Percentiles rank a stretch among this genome's conserved stretches.
phyloP scores from a whole-genome alignment of 2,113 vertebrate genomes.

The Dasyprocta punctata region DNA sequence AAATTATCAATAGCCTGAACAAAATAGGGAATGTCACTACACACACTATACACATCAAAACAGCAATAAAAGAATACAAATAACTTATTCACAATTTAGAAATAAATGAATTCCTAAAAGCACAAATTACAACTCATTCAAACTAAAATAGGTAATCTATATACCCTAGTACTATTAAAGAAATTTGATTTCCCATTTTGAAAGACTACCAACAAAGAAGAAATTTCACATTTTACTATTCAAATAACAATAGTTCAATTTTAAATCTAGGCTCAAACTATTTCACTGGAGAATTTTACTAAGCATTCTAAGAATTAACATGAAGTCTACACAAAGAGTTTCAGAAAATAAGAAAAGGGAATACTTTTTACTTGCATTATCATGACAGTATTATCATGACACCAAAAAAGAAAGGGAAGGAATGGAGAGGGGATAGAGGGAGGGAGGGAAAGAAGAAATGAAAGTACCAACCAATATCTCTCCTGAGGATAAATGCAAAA shows the following conservation, averaged over 20 bases:
- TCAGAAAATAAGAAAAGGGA: not conserved
- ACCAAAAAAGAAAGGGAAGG: not conserved
- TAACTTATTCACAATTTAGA: not conserved
- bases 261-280: not conserved
- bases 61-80: not conserved
- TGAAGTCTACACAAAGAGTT: not conserved
- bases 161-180: slow-evolving; percentile 11
- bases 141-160: not conserved
- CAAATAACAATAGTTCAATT: not conserved
- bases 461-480: not conserved
- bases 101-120: not conserved
- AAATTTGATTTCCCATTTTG: not conserved
- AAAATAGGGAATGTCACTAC: not conserved
- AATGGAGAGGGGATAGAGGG: too few species aligned
- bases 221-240: not conserved
- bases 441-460: too few species aligned
- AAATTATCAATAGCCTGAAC: not conserved
- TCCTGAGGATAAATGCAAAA: slow-evolving; percentile 1
- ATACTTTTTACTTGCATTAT: not conserved
- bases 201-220: not conserved
- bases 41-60: not conserved
- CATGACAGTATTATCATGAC: not conserved
- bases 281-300: slow-evolving; percentile 6
- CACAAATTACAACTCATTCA: slow-evolving; percentile 1
- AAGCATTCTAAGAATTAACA: slow-evolving; percentile 39